phyloP scores from a whole-genome alignment of 2,797 vertebrate genomes.

The Acipenser ruthenus region DNA sequence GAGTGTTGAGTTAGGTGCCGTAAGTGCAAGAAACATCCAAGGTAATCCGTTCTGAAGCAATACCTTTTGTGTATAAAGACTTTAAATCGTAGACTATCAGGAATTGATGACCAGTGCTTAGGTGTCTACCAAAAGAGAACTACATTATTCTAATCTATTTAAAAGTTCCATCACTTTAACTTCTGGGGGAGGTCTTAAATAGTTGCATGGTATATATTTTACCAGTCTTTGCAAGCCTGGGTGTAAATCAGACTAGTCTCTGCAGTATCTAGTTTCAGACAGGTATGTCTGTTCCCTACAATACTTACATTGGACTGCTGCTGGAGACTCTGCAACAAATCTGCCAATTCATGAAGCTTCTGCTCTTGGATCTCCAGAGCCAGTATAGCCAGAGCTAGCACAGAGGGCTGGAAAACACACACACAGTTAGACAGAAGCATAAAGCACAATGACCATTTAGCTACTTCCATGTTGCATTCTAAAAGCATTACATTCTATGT shows the following conservation, averaged over 20 bases:
- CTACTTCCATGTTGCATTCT: not conserved
- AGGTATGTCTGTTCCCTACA: not conserved
- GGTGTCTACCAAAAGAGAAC: too few relatives aligned
- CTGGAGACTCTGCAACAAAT: conserved; percentile 65
- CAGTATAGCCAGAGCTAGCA: conserved; percentile 77
- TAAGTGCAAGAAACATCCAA: too few relatives aligned
- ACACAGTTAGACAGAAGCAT: not conserved
- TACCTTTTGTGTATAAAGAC: too few relatives aligned
- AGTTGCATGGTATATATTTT: not conserved
- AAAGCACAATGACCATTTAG: not conserved
- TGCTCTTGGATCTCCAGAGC: conserved; percentile 73
- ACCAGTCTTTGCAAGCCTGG: not conserved
- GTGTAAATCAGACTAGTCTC: not conserved
- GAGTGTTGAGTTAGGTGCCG: too few relatives aligned
- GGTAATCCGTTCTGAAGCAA: too few relatives aligned
- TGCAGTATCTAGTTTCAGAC: conserved; percentile 7
- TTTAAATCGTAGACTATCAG: too few relatives aligned
- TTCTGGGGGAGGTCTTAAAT: too few relatives aligned
- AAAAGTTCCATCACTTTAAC: too few relatives aligned
- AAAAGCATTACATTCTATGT: not conserved
- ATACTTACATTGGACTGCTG: conserved; percentile 66
- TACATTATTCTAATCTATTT: too few relatives aligned
- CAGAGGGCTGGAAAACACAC: conserved; percentile 70
- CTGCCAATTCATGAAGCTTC: conserved; percentile 56
- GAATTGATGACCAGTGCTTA: too few relatives aligned